Base-by-base conservation (phyloP, 2,797 vertebrate species). In the Hozukius guyotensis region DNA sequence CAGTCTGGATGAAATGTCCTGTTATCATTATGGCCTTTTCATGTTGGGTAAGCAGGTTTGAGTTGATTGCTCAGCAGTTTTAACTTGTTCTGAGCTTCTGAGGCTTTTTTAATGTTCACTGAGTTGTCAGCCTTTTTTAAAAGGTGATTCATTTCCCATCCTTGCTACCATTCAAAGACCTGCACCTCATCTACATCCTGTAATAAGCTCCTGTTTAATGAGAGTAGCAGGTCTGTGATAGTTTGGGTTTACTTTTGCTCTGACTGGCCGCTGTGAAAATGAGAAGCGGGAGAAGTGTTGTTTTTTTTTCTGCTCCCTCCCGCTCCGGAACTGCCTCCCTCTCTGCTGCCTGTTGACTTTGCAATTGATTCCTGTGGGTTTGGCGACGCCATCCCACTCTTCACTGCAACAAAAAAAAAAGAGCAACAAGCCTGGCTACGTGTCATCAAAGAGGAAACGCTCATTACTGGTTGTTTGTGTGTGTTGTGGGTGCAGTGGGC, bases 331-430 rank as follows among this genome's bases (percentile, higher is more conserved):
- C 85, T 75, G 72, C 75, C 85, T 76, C 83, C 75, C 87, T 82
- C 80, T 42, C 82, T 67, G 57, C 65, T 64, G 85, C 86, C 75
- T 93, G 80, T 93, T 90, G 92, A 93, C 88, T 92, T 88, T 87
- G 86, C 84, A 81, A 81, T 87, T 88, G 89, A 93, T 87, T 94
- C 85, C 84, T 89, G 87, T 78, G 83, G 87, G 83, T 90, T 91
- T 84, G 88, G 60, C 88, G 68, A 87, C 80, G 66, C 86, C 83
- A 80, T 88, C 87, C 81, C 81, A 87, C 89, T 87, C 80, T 87
- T 83, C n/a, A 38, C 81, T 72, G 53, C 74, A 77, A 74, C 83
- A 70, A 70, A 83, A 84, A 70, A 70, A 83, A 84, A 86, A 77
- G 53, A 77, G 71, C 78, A 65, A 60, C 53, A 2, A 72, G 79